These are phyloP conservation scores for Parus major DNA, from an alignment of 2,113 vertebrate species.

Conservation along the genomic window DNA sequence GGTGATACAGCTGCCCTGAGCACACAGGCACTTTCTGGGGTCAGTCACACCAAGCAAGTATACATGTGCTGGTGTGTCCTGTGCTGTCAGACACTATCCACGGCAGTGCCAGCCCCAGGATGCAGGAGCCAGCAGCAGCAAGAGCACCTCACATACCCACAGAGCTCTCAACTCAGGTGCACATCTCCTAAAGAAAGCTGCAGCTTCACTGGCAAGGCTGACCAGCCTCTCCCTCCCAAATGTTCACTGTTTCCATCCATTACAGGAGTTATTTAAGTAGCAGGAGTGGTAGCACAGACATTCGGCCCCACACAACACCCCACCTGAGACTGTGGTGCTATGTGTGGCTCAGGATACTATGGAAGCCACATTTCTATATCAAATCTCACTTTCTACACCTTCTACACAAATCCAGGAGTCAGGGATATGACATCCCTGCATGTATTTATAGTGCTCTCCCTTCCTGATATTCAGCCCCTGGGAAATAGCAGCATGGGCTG, in stretches of 20 bases:
- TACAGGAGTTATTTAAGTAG: background rate
- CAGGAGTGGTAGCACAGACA: background rate
- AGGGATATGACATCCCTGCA: background rate
- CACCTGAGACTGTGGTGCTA: background rate
- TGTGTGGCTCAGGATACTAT: accelerated
- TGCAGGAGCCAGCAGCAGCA: background rate
- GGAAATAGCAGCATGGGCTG: background rate
- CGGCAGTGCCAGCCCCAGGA: accelerated
- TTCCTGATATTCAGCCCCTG: background rate
- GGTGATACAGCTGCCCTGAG: background rate
- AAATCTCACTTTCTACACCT: background rate
- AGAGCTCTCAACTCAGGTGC: background rate
- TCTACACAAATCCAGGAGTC: background rate
- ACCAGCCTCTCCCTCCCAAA: background rate
- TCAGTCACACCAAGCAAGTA: background rate
- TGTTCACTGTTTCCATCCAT: background rate
- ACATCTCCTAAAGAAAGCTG: background rate
- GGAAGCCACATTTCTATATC: background rate
- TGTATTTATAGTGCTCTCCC: background rate
- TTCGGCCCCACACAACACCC: background rate
- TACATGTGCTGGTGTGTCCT: background rate
- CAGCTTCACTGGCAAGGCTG: background rate
- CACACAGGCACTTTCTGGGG: accelerated
- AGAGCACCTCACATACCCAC: background rate
- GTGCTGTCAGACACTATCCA: accelerated